phyloP scores from a whole-genome alignment of 1,140 invertebrate genomes.

The Lasaia peninsularis region DNA sequence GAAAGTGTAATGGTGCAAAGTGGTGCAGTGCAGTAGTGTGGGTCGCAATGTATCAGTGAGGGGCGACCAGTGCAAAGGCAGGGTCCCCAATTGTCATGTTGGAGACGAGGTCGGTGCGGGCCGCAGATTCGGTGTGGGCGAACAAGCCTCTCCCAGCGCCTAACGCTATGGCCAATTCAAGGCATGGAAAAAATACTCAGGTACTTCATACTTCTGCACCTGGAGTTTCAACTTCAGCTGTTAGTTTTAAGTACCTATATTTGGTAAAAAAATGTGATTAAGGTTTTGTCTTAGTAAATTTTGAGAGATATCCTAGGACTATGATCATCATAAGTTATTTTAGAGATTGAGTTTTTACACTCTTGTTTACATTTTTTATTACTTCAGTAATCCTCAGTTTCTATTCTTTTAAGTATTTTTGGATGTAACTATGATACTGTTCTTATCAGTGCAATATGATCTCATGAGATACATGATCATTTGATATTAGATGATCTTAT shows the following conservation, averaged over 20 bases:
- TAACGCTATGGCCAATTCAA: conserved; percentile 75
- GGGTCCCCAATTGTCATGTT: conserved; percentile 70
- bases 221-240: background rate
- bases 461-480: too few species aligned
- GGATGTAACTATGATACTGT: too few species aligned
- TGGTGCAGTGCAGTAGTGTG: conserved; percentile 47
- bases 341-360: too few species aligned
- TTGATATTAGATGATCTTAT: too few species aligned
- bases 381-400: too few species aligned
- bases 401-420: too few species aligned
- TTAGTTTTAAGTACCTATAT: background rate
- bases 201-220: conserved; percentile 31
- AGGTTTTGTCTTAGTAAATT: too few species aligned
- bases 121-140: conserved; percentile 75
- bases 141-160: conserved; percentile 75
- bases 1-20: conserved; percentile 48
- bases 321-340: too few species aligned
- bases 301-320: too few species aligned
- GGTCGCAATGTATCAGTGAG: conserved; percentile 57
- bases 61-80: conserved; percentile 35
- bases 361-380: too few species aligned
- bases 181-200: conserved; percentile 73
- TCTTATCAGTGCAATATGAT: too few species aligned
- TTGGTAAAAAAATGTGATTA: too few species aligned
- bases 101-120: conserved; percentile 75